Conservation (phyloP, 1,140 invertebrate genomes). For the Gerris buenoi region DNA sequence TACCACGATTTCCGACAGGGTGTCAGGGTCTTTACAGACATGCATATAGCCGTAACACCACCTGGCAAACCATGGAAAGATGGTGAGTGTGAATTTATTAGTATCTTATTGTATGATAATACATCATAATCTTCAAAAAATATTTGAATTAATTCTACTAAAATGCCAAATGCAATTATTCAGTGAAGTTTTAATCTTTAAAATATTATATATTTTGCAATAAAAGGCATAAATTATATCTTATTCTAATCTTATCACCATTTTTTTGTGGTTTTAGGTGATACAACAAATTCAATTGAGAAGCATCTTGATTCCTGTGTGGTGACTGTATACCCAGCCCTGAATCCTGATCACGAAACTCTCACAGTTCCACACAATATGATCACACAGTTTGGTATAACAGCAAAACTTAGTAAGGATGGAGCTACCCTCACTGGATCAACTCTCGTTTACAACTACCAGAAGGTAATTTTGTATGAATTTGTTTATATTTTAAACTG, state of each 20-base stretch:
- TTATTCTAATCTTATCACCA: too few species aligned
- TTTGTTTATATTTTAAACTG: conserved; percentile 11
- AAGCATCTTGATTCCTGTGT: conserved; percentile 71
- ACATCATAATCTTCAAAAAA: too few species aligned
- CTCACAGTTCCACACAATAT: conserved; percentile 59
- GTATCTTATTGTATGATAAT: background rate
- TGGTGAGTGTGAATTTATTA: conserved; percentile 26
- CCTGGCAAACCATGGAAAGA: conserved; percentile 31
- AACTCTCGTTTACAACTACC: conserved; percentile 71
- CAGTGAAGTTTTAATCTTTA: background rate
- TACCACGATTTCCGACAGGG: conserved; percentile 72
- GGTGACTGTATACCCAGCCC: conserved; percentile 77
- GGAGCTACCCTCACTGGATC: conserved; percentile 70
- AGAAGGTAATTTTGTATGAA: too few species aligned
- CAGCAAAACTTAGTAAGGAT: conserved; percentile 62
- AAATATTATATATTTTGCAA: too few species aligned
- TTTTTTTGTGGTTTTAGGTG: too few species aligned
- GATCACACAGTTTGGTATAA: conserved; percentile 52
- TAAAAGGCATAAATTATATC: too few species aligned
- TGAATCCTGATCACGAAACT: conserved; percentile 87
- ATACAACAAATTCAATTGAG: conserved; percentile 22
- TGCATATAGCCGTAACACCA: conserved; percentile 47
- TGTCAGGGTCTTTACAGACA: conserved; percentile 67
- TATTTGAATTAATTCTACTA: background rate
- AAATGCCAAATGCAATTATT: background rate